A percentile compares a stretch with the other conserved stretches of the same genome.
phyloP scores from a whole-genome alignment of 1,140 invertebrate species.

The Drosophila pallidifrons region DNA sequence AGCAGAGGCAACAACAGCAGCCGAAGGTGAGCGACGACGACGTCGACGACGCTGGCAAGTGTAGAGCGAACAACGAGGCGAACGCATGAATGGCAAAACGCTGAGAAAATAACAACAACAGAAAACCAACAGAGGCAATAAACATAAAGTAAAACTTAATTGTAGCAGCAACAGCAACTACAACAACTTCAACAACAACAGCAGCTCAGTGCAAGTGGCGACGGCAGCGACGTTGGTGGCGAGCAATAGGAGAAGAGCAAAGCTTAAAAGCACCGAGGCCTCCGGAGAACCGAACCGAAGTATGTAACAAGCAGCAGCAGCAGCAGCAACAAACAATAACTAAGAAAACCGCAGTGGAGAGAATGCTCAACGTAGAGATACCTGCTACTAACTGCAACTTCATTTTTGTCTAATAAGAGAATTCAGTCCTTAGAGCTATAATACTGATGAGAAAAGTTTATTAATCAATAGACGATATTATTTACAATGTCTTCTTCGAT shows the following conservation, averaged over 20 bases:
- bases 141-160: conserved; percentile 83
- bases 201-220: conserved; percentile 42
- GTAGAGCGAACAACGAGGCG: conserved; percentile 33
- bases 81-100: conserved; percentile 60
- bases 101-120: conserved; percentile 54
- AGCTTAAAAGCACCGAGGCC: conserved; percentile 45
- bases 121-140: conserved; percentile 62
- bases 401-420: no score
- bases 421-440: no score
- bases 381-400: no score
- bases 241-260: conserved; percentile 47
- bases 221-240: not conserved
- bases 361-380: not conserved
- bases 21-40: conserved; percentile 63
- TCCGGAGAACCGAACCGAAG: conserved; percentile 34
- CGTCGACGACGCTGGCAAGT: conserved; percentile 44
- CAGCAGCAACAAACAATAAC: conserved; percentile 3
- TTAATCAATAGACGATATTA: no score
- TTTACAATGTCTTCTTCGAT: no score
- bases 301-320: conserved; percentile 25
- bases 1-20: conserved; percentile 8
- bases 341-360: no score
- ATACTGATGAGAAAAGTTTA: no score
- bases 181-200: conserved; percentile 32
- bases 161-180: conserved; percentile 59